Evolutionary conservation across 2,888 invertebrate species (phyloP), one percentile per base, ranked within the genome.

Genomic region (Acanthacorydalis orientalis): DNA sequence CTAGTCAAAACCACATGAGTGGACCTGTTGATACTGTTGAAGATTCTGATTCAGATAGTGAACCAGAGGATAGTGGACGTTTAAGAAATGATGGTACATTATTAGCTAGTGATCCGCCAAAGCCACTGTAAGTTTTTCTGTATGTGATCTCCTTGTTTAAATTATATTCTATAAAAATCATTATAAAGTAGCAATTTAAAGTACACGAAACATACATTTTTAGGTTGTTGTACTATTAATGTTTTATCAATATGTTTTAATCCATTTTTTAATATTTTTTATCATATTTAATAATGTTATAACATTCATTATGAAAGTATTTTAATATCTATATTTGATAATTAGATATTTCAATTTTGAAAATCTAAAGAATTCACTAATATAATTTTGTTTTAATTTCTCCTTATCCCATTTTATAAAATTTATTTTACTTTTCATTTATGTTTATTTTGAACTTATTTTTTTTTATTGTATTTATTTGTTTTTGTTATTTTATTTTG

Each of bases 91-190:
- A 96, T 67, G 96, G 95, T 52, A 95, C 96, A 2, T 73, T 96
- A 48, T 75, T 93, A 47, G 95, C 95, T 52, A 93, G 93, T 59
- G 95, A 96, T 70, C 93, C 95, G 48, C 92, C 95, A 16, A 88
- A 93, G 67, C 95, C 95, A 58, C 82, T 96, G 92, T 89, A 70
- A 84, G 87, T 80, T 43, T 35, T 14, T 10, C 10, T 34, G 14
- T n/a, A 15, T 38, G 16, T 31, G 37, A 37, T 23, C 2, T 23
- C 6, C 3, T 23, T 23, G 23, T 23, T 23, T 4, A 23, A 23
- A 23, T 23, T 2, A 23, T 23, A 23, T 23, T 23, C 6, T 9
- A 32, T 45, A 15, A 16, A 45, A 34, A 23, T 49, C 31, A 33
- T n/a, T 46, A 23, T 23, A 23, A 23, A 23, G 3, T 23, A n/a